Evolutionary conservation across 1,140 invertebrate genomes (phyloP), one percentile per base, ranked within the genome.

Genomic region (Araneus ventricosus): DNA sequence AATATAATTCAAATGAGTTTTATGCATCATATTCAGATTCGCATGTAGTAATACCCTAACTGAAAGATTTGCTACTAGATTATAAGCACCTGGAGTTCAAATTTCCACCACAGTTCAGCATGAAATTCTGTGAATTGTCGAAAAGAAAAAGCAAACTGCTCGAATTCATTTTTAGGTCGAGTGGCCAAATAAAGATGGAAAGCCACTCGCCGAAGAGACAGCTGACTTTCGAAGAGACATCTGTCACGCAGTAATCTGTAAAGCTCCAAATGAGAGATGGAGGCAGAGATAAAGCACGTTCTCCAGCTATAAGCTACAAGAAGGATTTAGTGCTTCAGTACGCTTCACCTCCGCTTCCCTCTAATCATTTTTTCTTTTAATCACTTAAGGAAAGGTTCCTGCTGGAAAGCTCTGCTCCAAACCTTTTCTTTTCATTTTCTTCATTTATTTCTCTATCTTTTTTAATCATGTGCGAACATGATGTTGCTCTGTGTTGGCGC

Each of bases 131-230:
- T 17, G 45, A 52, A 52, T 52, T 52, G 45, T 52, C 45, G 45
- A 52, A 52, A 52, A 52, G 17, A 41, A 52, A 34, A 37, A 37
- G 34, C 6, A 17, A 34, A 75, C 27, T 75, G 70, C 70, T 75
- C 30, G 30, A 75, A 34, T 75, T 75, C 70, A 30, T 75, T 75
- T 75, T 37, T 75, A 75, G 70, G 70, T 75, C 70, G 30, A 3
- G 27, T 75, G 2, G 30, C 30, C 70, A 75, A 75, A 75, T 75
- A 75, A 75, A 75, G 70, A 75, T 75, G 30, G 70, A 75, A 75
- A 75, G 34, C 17, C 30, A 75, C 70, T 75, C 30, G 4, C 10
- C 27, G 34, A 75, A 75, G 34, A 75, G 70, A 10, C 30, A 75
- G 30, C 30, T 37, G 70, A 34, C 70, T 34, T 75, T 37, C 70